Conservation (phyloP, 2,797 vertebrate genomes). For the Myotis myotis region DNA sequence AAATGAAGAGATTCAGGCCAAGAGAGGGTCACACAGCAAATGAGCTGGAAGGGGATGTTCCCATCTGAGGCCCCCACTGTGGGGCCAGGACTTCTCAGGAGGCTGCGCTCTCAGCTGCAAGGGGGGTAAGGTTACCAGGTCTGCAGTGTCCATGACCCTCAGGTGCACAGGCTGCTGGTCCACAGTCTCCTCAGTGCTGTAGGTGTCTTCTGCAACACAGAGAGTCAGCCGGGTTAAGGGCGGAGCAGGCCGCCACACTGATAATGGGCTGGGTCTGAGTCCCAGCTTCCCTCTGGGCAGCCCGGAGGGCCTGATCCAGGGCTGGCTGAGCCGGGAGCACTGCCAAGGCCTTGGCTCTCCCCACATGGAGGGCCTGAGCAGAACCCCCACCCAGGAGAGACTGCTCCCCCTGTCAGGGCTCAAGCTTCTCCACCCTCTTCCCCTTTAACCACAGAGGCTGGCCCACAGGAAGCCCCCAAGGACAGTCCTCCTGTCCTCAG, state of each 20-base stretch:
- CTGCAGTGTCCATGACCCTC: slow-evolving; percentile 95
- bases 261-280: background rate
- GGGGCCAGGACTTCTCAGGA: background rate
- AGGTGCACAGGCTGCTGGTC: slow-evolving; percentile 92
- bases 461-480: background rate
- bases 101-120: too few relatives aligned
- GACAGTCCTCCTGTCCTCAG: background rate
- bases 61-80: background rate
- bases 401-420: background rate
- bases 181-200: slow-evolving; percentile 91
- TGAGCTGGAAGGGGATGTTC: background rate
- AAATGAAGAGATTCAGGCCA: background rate
- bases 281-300: background rate
- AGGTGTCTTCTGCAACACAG: slow-evolving; percentile 91
- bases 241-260: too few relatives aligned
- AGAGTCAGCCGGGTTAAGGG: background rate
- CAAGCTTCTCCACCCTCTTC: background rate
- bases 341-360: background rate
- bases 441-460: background rate
- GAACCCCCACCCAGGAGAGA: background rate
- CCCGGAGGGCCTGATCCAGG: background rate
- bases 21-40: background rate
- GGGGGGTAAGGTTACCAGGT: slow-evolving; percentile 85
- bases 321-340: background rate
- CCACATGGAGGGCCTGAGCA: background rate